Evolutionary conservation across 2,797 vertebrate species (phyloP).

Genomic region (Sphenopsis melanotis): DNA sequence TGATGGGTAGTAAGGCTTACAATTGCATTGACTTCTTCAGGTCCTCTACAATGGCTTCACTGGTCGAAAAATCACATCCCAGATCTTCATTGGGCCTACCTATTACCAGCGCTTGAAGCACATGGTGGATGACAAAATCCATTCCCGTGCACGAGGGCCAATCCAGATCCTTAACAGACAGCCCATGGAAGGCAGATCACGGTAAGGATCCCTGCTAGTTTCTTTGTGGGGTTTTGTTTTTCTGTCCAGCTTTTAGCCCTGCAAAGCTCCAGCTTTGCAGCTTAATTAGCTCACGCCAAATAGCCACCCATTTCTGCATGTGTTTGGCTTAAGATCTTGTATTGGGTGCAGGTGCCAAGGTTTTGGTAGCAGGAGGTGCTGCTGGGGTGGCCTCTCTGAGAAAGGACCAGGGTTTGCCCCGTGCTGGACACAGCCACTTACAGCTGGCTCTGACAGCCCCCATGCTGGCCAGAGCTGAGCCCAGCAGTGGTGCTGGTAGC

Average conservation of each 20-base stretch:
- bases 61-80: conserved; percentile 95
- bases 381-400: not conserved
- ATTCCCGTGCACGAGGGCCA: conserved; percentile 93
- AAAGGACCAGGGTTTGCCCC: not conserved
- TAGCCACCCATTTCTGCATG: not conserved
- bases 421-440: not conserved
- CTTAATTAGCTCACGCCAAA: not conserved
- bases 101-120: conserved; percentile 98
- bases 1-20: not conserved
- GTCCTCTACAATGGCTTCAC: conserved; percentile 98
- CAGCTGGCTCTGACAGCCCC: not conserved
- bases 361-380: not conserved
- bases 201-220: conserved; percentile 76
- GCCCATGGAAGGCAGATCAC: conserved; percentile 97
- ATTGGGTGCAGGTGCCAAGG: not conserved
- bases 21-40: conserved; percentile 65
- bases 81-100: conserved; percentile 97
- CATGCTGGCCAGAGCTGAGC: not conserved
- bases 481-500: not conserved
- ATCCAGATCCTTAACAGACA: conserved; percentile 98
- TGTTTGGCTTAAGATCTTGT: not conserved
- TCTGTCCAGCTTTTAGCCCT: not conserved
- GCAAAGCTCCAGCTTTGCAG: not conserved
- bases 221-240: not conserved
- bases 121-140: conserved; percentile 99